Evolutionary conservation across 2,888 invertebrate genomes (phyloP).

Genomic region (Scaptomyza tumidula): DNA sequence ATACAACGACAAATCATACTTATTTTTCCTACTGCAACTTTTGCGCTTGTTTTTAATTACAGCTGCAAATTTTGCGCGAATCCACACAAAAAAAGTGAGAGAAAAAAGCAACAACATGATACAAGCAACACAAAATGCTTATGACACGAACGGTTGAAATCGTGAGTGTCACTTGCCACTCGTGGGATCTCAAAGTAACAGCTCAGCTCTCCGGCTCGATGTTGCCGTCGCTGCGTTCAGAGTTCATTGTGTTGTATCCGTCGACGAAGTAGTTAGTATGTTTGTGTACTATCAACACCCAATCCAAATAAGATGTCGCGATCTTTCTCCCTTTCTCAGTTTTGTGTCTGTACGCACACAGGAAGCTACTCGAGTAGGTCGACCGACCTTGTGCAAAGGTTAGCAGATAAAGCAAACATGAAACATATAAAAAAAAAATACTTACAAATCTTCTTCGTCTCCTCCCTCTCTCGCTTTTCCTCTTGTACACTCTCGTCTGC

Average conservation of each 20-base stretch:
- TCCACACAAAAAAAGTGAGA: background rate
- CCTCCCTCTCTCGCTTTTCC: background rate
- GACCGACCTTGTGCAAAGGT: slow-evolving; percentile 56
- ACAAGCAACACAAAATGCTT: slow-evolving; percentile 45
- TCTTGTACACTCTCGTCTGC: too few species aligned
- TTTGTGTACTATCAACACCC: slow-evolving; percentile 42
- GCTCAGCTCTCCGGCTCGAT: background rate
- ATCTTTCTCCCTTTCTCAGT: background rate
- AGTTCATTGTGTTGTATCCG: background rate
- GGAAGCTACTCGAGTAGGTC: slow-evolving; percentile 37
- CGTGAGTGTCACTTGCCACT: slow-evolving; percentile 58
- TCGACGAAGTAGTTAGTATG: background rate
- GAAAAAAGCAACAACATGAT: background rate
- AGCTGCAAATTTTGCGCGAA: slow-evolving; percentile 47
- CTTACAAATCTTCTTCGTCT: background rate
- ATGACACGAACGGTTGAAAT: slow-evolving; percentile 56
- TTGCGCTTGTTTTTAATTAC: slow-evolving; percentile 64
- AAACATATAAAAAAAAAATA: slow-evolving; percentile 20
- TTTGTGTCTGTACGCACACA: slow-evolving; percentile 12
- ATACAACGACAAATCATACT: slow-evolving; percentile 16
- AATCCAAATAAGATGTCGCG: slow-evolving; percentile 40
- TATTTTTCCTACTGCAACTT: slow-evolving; percentile 19
- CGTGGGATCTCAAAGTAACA: slow-evolving; percentile 41
- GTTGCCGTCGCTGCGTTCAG: background rate
- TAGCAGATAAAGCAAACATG: slow-evolving; percentile 40